These are phyloP conservation scores for Ganaspis brasiliensis DNA, from an alignment of 2,888 invertebrate genomes.

Conservation along the genomic window DNA sequence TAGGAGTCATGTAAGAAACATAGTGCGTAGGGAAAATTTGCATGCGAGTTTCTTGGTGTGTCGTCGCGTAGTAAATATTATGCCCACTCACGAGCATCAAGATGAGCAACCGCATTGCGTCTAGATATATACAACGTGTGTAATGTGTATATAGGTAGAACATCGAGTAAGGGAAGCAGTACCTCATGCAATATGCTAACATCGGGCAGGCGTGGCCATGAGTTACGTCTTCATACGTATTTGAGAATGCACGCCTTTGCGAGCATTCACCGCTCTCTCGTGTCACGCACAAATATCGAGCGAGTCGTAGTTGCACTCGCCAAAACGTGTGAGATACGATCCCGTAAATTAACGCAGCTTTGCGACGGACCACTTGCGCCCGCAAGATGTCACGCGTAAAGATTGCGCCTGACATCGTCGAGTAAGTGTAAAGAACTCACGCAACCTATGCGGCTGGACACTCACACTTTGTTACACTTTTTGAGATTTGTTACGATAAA, in stretches of 20 bases:
- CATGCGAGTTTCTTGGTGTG: constrained; percentile 46
- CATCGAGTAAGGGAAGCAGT: constrained; percentile 53
- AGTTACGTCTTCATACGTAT: constrained; percentile 71
- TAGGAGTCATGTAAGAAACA: neutral
- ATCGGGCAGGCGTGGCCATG: constrained; percentile 69
- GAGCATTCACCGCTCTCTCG: constrained; percentile 38
- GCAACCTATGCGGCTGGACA: neutral
- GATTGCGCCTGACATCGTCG: constrained; percentile 20
- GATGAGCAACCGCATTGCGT: constrained; percentile 61
- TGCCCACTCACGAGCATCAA: constrained; percentile 56
- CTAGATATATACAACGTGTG: constrained; percentile 51
- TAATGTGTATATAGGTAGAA: constrained; percentile 24
- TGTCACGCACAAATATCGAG: constrained; percentile 62
- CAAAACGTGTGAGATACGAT: constrained; percentile 33
- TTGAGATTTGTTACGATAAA: constrained; percentile 5
- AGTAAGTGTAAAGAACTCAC: constrained; percentile 33
- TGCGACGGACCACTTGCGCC: constrained; percentile 28
- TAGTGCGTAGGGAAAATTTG: constrained; percentile 48
- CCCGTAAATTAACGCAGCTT: constrained; percentile 39
- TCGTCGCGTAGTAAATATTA: constrained; percentile 59
- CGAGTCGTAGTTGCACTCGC: constrained; percentile 36
- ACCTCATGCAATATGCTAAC: constrained; percentile 67
- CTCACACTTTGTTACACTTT: neutral
- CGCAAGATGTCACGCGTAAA: constrained; percentile 31
- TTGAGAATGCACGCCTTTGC: constrained; percentile 57